phyloP scores from a whole-genome alignment of 2,888 invertebrate species.

The Resseliella maxima region DNA sequence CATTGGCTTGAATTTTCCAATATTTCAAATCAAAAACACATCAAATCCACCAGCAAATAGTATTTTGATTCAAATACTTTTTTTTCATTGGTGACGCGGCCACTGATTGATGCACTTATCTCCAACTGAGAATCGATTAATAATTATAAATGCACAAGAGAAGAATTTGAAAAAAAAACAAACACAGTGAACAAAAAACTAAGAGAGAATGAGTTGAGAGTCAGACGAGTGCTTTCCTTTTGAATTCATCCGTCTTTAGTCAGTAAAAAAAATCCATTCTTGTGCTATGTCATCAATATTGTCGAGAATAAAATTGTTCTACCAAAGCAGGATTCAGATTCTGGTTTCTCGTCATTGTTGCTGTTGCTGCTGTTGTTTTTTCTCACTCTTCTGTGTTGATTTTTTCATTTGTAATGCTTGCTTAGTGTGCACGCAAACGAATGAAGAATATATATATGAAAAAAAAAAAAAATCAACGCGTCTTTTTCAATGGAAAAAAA shows the following conservation, averaged over 20 bases:
- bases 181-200: not conserved
- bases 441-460: not conserved
- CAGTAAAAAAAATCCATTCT: not conserved
- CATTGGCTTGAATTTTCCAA: not conserved
- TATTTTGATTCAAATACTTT: no score
- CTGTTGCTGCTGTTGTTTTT: no score
- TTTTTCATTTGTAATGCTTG: not conserved
- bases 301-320: slow-evolving; percentile 26
- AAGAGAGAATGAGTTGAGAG: not conserved
- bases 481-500: not conserved
- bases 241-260: not conserved
- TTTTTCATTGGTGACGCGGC: not conserved
- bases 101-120: slow-evolving; percentile 47
- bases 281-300: slow-evolving; percentile 41
- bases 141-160: slow-evolving; percentile 40
- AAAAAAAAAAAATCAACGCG: not conserved
- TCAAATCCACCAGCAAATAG: no score
- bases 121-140: slow-evolving; percentile 29
- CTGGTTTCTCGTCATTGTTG: no score
- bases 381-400: not conserved
- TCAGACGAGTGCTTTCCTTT: not conserved
- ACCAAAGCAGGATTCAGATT: not conserved
- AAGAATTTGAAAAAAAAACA: no score
- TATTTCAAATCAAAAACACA: not conserved
- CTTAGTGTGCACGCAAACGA: not conserved